phyloP scores from a whole-genome alignment of 2,797 vertebrate genomes.

The Sitta carolinensis region DNA sequence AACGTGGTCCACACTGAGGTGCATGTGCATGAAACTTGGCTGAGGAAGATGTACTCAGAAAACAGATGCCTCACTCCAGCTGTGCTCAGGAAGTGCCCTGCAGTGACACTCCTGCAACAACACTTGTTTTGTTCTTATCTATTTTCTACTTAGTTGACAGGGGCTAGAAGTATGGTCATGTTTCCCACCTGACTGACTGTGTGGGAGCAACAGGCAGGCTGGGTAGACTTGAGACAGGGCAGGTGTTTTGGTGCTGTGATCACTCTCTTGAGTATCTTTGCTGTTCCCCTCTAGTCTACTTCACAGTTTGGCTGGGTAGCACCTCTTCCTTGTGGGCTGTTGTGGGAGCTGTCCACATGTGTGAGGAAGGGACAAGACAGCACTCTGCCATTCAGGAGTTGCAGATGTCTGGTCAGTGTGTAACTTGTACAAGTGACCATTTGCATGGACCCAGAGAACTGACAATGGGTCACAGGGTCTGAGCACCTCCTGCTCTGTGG shows the following conservation, averaged over 20 bases:
- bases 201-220: not conserved
- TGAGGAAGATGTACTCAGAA: not conserved
- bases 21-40: not conserved
- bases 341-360: not conserved
- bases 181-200: not conserved
- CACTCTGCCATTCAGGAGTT: not conserved
- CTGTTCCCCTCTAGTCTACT: not conserved
- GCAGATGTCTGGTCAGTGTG: not conserved
- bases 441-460: not conserved
- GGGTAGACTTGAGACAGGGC: not conserved
- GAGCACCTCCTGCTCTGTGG: not conserved
- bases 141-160: not conserved
- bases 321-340: accelerated
- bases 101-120: not conserved
- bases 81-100: not conserved
- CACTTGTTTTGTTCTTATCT: accelerated
- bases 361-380: not conserved
- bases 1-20: not conserved
- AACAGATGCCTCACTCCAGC: not conserved
- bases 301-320: not conserved
- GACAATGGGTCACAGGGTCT: not conserved
- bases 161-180: accelerated
- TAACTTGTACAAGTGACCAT: not conserved
- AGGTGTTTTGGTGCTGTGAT: not conserved
- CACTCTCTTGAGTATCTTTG: not conserved